Percentiles rank a stretch among this genome's conserved stretches.
Evolutionary conservation across 2,888 invertebrate species (phyloP).

Genomic region (Synergus itoensis): DNA sequence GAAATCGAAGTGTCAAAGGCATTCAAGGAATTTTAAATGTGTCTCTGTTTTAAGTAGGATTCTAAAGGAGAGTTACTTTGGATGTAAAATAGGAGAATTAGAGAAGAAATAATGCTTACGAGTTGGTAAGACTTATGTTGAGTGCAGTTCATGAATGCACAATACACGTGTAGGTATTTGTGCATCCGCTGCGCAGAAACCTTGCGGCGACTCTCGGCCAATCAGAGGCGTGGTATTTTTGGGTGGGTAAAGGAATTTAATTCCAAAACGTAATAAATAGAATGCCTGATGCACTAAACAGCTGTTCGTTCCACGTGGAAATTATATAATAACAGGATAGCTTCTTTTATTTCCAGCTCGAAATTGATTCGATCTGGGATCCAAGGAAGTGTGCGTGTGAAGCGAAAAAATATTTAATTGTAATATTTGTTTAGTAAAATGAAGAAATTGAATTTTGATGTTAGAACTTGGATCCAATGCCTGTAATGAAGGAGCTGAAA

Average conservation of each 20-base stretch:
- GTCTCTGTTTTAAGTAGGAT: not conserved
- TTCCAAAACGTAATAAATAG: not conserved
- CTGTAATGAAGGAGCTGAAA: too few relatives aligned
- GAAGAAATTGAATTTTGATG: too few relatives aligned
- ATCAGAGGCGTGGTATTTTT: not conserved
- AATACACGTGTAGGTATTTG: not conserved
- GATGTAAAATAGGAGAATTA: not conserved
- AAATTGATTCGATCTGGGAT: not conserved
- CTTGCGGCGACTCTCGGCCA: not conserved
- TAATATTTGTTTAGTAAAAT: too few relatives aligned
- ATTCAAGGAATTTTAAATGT: not conserved
- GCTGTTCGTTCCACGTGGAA: conserved; percentile 6
- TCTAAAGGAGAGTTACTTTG: not conserved
- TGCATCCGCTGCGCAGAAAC: not conserved
- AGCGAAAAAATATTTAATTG: too few relatives aligned
- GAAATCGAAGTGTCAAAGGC: not conserved
- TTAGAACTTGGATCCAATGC: too few relatives aligned
- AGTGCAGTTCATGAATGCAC: not conserved
- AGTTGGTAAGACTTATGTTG: not conserved
- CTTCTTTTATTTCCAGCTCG: not conserved
- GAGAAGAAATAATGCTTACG: not conserved
- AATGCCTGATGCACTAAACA: not conserved
- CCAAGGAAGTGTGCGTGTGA: too few relatives aligned
- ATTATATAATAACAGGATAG: not conserved
- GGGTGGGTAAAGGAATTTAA: not conserved